These are phyloP conservation scores for Eueremaeus valkanovi DNA, from an alignment of 2,888 invertebrate species.

Conservation along the genomic window DNA sequence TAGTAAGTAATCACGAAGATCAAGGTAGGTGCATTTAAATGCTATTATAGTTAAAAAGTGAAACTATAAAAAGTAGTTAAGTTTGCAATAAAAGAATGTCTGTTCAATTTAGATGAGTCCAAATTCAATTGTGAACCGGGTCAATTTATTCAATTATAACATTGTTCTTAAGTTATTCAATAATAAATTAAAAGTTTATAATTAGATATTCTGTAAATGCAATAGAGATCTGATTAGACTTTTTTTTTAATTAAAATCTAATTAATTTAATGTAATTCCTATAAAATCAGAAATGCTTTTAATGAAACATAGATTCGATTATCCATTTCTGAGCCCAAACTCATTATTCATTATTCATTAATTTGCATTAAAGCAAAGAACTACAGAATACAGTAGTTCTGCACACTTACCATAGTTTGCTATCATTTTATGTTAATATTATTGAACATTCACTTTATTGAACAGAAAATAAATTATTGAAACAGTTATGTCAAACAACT, in stretches of 20 bases:
- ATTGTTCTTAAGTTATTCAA: no score
- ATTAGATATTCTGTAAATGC: neutral
- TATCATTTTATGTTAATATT: constrained; percentile 26
- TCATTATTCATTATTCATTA: constrained; percentile 33
- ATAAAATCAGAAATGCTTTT: neutral
- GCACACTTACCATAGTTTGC: neutral
- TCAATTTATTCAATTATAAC: no score
- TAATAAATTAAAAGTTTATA: neutral
- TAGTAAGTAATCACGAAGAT: no score
- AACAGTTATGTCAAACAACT: constrained; percentile 1
- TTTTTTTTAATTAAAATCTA: constrained; percentile 32
- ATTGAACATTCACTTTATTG: neutral
- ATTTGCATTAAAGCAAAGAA: neutral
- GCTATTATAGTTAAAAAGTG: no score
- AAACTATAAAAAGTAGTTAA: no score
- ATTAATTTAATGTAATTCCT: constrained; percentile 28
- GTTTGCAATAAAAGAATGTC: no score
- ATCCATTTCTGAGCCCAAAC: constrained; percentile 6
- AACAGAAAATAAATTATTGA: neutral
- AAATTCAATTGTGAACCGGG: no score
- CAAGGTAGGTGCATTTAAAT: no score
- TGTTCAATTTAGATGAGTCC: no score
- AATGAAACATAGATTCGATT: constrained; percentile 21
- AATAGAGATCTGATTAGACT: neutral
- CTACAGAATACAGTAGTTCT: neutral